phyloP scores from a whole-genome alignment of 1,140 invertebrate genomes.

The Orussus abietinus region DNA sequence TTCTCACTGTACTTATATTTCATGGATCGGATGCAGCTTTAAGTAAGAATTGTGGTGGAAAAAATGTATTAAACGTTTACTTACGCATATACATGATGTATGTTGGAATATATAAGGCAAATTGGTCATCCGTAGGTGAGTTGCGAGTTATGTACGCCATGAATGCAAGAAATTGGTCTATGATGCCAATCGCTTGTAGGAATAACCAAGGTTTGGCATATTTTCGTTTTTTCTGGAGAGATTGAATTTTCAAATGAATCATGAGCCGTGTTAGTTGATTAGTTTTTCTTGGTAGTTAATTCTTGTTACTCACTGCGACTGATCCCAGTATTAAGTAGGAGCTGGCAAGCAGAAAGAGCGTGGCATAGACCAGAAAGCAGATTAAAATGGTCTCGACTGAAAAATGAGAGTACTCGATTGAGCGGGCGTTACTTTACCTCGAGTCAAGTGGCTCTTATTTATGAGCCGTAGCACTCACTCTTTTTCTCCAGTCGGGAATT shows the following conservation, averaged over 20 bases:
- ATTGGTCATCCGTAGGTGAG: conserved; percentile 23
- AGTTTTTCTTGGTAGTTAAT: background rate
- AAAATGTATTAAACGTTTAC: conserved; percentile 15
- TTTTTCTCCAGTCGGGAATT: conserved; percentile 27
- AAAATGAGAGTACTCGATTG: conserved; percentile 21
- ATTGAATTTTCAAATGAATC: conserved; percentile 2
- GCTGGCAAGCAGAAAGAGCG: conserved; percentile 34
- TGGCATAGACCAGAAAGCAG: conserved; percentile 33
- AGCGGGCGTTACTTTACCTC: background rate
- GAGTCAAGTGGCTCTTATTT: conserved; percentile 5
- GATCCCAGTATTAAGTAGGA: conserved; percentile 38
- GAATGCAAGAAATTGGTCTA: conserved; percentile 41
- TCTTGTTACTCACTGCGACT: conserved; percentile 34
- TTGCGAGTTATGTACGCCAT: conserved; percentile 25
- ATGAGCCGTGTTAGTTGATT: background rate
- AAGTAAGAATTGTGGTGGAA: background rate
- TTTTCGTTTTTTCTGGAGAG: conserved; percentile 38
- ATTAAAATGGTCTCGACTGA: conserved; percentile 32
- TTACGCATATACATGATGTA: conserved; percentile 43
- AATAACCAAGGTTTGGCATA: conserved; percentile 46
- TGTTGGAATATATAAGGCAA: conserved; percentile 36
- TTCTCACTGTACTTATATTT: conserved; percentile 6
- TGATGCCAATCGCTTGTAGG: conserved; percentile 41
- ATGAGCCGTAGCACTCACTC: conserved; percentile 25
- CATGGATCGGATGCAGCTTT: background rate